A percentile compares a stretch with the other conserved stretches of the same genome.
Evolutionary conservation across 2,888 invertebrate genomes (phyloP).

Genomic region (Lampropteryx suffumata): DNA sequence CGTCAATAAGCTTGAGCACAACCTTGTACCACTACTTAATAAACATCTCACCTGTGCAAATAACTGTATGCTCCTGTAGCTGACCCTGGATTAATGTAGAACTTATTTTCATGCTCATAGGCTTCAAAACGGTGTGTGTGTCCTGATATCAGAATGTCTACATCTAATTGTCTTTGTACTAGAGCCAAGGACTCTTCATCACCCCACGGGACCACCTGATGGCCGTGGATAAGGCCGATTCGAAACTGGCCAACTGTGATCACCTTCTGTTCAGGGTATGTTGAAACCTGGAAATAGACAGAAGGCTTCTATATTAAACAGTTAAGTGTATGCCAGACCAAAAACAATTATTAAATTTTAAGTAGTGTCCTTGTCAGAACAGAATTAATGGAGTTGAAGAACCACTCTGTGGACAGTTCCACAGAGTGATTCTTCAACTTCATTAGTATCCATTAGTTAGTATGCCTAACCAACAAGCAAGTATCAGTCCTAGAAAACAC

Average conservation of each 20-base stretch:
- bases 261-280: conserved; percentile 98
- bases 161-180: conserved; percentile 98
- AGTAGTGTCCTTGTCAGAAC: too few relatives aligned
- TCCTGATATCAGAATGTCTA: conserved; percentile 98
- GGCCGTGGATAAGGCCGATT: conserved; percentile 98
- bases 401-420: too few relatives aligned
- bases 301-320: too few relatives aligned
- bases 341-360: too few relatives aligned
- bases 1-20: too few relatives aligned
- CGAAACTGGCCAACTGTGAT: conserved; percentile 99
- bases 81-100: conserved; percentile 99
- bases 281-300: conserved; percentile 87
- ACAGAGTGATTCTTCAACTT: too few relatives aligned
- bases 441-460: too few relatives aligned
- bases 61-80: conserved; percentile 99
- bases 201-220: conserved; percentile 99
- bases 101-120: conserved; percentile 98
- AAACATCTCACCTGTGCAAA: conserved; percentile 86
- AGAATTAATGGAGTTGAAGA: too few relatives aligned
- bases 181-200: conserved; percentile 96
- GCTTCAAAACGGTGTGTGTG: conserved; percentile 99
- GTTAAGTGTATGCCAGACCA: too few relatives aligned
- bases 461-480: too few relatives aligned
- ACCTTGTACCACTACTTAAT: too few relatives aligned
- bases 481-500: too few relatives aligned